Percentiles rank a stretch among this genome's conserved stretches.
These are phyloP conservation scores for Danaus melanippus DNA, from an alignment of 1,140 invertebrate genomes.

Conservation along the genomic window DNA sequence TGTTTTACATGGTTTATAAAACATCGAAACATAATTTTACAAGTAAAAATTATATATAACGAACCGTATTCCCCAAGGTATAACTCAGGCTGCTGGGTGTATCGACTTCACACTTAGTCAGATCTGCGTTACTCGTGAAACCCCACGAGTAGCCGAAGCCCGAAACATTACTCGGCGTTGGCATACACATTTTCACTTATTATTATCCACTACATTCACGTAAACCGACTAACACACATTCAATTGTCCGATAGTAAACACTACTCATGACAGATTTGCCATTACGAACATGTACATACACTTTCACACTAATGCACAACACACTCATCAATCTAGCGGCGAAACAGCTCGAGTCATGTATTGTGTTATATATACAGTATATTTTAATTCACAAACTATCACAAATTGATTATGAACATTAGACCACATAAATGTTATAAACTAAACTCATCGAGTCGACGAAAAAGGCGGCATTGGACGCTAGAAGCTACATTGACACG, in stretches of 20 bases:
- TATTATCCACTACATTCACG: constrained; percentile 40
- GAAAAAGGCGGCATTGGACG: constrained; percentile 64
- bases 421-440: constrained; percentile 20
- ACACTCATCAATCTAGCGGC: constrained; percentile 47
- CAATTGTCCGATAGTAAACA: constrained; percentile 60
- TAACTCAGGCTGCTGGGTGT: constrained; percentile 68
- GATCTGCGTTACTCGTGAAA: constrained; percentile 64
- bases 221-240: constrained; percentile 58
- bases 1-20: background rate
- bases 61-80: constrained; percentile 68
- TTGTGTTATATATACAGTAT: background rate
- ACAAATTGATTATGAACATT: constrained; percentile 1
- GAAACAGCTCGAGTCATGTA: constrained; percentile 9
- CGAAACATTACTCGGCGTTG: constrained; percentile 68
- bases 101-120: constrained; percentile 67
- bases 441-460: constrained; percentile 47
- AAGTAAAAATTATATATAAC: constrained; percentile 19
- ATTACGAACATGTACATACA: constrained; percentile 61
- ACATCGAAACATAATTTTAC: constrained; percentile 1
- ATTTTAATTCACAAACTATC: constrained; percentile 7
- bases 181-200: constrained; percentile 69
- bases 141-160: constrained; percentile 71
- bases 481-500: constrained; percentile 52
- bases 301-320: constrained; percentile 63
- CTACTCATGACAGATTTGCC: constrained; percentile 65